Percentiles rank a stretch among this genome's conserved stretches.
Evolutionary conservation across 2,797 vertebrate species (phyloP).

Genomic region (Enteromius afrohamiltoni): DNA sequence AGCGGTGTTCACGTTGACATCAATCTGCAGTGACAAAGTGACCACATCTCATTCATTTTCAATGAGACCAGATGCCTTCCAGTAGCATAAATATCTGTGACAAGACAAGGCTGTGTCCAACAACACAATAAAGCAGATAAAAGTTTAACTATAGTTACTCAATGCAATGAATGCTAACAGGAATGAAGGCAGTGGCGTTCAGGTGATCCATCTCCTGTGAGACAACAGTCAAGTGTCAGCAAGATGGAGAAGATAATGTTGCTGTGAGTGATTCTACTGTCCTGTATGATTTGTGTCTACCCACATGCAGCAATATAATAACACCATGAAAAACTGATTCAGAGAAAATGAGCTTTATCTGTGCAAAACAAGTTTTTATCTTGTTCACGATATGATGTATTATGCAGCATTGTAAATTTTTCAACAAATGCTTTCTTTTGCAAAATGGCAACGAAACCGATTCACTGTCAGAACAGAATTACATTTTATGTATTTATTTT

Average conservation of each 20-base stretch:
- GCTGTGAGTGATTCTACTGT: not conserved
- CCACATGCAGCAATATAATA: slow-evolving; percentile 5
- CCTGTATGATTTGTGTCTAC: slow-evolving; percentile 22
- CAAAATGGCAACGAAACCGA: not conserved
- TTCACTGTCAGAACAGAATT: not conserved
- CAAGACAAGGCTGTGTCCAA: not conserved
- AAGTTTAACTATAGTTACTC: not conserved
- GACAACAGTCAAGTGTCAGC: not conserved
- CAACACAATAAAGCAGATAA: not conserved
- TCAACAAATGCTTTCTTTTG: not conserved
- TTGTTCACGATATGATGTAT: not conserved
- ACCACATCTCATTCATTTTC: not conserved
- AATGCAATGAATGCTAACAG: not conserved
- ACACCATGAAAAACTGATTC: not conserved
- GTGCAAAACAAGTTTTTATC: not conserved
- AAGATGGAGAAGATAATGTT: slow-evolving; percentile 16
- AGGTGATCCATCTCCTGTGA: not conserved
- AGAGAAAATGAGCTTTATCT: not conserved
- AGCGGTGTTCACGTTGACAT: not conserved
- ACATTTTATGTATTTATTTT: not conserved
- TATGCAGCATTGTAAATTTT: not conserved
- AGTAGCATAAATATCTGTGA: not conserved
- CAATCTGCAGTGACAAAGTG: not conserved
- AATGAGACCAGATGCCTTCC: not conserved
- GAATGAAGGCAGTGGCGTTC: not conserved